phyloP scores from a whole-genome alignment of 2,888 invertebrate species.

The Magallana nippona region DNA sequence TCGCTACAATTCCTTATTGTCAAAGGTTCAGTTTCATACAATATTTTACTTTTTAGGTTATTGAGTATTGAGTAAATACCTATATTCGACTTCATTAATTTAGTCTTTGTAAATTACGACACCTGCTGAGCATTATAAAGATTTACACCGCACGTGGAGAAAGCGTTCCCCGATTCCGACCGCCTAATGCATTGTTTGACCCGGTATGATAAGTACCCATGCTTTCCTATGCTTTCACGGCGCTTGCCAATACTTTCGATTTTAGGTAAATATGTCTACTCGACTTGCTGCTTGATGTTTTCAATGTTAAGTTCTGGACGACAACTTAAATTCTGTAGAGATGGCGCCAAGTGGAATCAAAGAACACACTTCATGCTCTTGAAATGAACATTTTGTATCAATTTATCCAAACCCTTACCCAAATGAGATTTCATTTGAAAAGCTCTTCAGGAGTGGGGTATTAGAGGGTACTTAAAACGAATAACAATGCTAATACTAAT shows the following conservation, averaged over 20 bases:
- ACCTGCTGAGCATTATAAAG: constrained; percentile 45
- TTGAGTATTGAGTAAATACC: not conserved
- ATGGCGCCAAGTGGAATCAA: constrained; percentile 38
- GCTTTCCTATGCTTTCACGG: constrained; percentile 23
- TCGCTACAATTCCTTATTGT: constrained; percentile 6
- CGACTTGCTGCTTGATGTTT: constrained; percentile 26
- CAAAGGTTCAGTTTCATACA: not conserved
- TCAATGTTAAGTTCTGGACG: constrained; percentile 36
- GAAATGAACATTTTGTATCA: constrained; percentile 42
- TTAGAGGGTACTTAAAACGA: constrained; percentile 22
- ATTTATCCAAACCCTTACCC: constrained; percentile 25
- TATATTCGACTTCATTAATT: constrained; percentile 8
- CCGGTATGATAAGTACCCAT: constrained; percentile 33
- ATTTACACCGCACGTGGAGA: constrained; percentile 13
- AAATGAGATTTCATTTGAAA: constrained; percentile 43
- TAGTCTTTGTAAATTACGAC: constrained; percentile 19
- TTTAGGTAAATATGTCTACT: constrained; percentile 27
- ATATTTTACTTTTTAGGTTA: constrained; percentile 6
- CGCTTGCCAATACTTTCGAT: constrained; percentile 29
- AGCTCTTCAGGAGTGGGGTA: constrained; percentile 17
- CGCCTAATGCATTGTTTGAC: constrained; percentile 35
- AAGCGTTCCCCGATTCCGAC: constrained; percentile 15
- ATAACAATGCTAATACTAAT: constrained; percentile 1
- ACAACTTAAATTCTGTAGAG: constrained; percentile 40
- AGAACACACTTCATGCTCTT: constrained; percentile 37